Evolutionary conservation across 2,797 vertebrate species (phyloP).

Genomic region (Aythya fuligula): DNA sequence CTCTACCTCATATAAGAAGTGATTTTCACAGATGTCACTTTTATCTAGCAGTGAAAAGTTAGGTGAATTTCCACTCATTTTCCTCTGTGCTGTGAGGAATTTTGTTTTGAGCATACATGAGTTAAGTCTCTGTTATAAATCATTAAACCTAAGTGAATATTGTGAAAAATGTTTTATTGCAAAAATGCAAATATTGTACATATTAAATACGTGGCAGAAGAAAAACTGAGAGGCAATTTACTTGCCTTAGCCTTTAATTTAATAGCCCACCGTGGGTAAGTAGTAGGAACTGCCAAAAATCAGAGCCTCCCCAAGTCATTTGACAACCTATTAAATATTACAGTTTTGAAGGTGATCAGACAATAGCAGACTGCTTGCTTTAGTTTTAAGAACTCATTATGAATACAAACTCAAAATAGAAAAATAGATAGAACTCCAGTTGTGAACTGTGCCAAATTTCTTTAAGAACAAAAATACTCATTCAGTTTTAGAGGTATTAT

Average conservation of each 20-base stretch:
- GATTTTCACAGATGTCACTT: not conserved
- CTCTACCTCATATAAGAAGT: not conserved
- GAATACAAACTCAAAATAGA: not conserved
- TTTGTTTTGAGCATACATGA: not conserved
- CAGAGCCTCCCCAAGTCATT: not conserved
- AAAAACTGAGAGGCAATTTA: constrained; percentile 13
- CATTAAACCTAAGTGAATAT: not conserved
- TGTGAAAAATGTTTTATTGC: constrained; percentile 10
- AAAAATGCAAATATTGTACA: not conserved
- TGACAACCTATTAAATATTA: not conserved
- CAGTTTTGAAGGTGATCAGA: not conserved
- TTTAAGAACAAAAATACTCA: not conserved
- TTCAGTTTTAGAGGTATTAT: not conserved
- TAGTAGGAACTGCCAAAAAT: not conserved
- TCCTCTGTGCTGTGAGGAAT: not conserved
- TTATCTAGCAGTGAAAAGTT: not conserved
- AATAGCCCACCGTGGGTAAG: not conserved
- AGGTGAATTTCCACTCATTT: not conserved
- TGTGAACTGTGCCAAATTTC: not conserved
- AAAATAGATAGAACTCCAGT: not conserved
- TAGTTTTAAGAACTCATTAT: not conserved
- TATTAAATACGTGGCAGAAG: not conserved
- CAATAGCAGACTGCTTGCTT: not conserved
- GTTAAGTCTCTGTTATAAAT: not conserved
- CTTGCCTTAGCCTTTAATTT: constrained; percentile 2